phyloP scores from a whole-genome alignment of 2,113 vertebrate genomes.

The Puma concolor region DNA sequence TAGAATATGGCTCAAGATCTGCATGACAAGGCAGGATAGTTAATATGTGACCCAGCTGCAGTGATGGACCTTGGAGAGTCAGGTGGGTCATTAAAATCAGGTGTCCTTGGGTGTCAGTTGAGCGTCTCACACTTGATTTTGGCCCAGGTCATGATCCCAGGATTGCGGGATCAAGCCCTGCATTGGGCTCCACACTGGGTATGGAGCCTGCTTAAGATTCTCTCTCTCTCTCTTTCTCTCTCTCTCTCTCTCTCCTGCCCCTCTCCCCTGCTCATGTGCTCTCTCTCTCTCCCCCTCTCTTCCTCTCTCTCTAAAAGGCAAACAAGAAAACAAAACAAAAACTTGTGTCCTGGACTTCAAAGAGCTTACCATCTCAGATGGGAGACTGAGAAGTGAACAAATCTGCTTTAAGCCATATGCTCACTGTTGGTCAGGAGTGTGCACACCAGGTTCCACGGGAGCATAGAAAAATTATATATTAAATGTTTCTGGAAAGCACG shows the following conservation, averaged over 20 bases:
- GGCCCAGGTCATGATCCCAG: too few species aligned
- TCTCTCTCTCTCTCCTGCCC: too few species aligned
- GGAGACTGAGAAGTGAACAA: background rate
- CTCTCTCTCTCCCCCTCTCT: too few species aligned
- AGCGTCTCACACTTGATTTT: too few species aligned
- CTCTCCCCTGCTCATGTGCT: too few species aligned
- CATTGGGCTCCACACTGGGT: too few species aligned
- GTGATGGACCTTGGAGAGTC: background rate
- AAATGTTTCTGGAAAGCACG: background rate
- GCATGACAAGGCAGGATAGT: background rate
- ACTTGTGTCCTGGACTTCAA: background rate
- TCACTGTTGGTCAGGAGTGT: background rate
- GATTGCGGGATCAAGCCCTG: too few species aligned
- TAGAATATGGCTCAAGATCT: background rate
- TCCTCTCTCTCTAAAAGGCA: too few species aligned
- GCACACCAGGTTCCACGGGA: background rate
- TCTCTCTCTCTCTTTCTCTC: too few species aligned
- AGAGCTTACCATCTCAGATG: background rate
- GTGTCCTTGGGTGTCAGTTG: too few species aligned
- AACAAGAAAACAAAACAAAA: too few species aligned
- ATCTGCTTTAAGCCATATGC: background rate
- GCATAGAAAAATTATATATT: background rate
- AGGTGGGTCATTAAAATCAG: background rate
- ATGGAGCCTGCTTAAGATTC: too few species aligned
- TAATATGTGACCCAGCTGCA: background rate